Base-by-base conservation (phyloP, 2,797 vertebrate genomes). In the Brotula barbata region DNA sequence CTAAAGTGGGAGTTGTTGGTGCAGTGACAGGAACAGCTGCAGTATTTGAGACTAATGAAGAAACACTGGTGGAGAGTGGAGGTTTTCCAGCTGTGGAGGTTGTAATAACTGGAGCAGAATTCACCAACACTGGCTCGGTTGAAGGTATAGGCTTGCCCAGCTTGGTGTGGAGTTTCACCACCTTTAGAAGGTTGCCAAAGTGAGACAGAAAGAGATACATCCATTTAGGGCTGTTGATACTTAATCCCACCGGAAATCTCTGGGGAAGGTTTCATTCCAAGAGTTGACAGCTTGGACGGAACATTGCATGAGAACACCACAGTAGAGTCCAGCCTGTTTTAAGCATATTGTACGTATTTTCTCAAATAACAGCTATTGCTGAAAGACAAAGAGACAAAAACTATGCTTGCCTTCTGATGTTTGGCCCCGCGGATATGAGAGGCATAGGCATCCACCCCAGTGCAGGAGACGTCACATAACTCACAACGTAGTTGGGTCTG, bases 81-180 rank as follows among this genome's bases (percentile, higher is more conserved):
- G 73, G 63, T 68, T 90, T 90, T 56, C 88, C 82, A 17, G 89
- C 81, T 22, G 85, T 86, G 0, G 82, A 59, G 13, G 88, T 85
- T 3, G 85, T 88, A 43, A 87, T 37, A 28, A 83, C 83, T 3
- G 87, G 74, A 57, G 88, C 42, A 10, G 90, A 83, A 78, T 85
- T 93, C 39, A 90, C 87, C 14, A 93, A 58, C 23, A 89, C 83
- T 0, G 93, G 92, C 71, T 94, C 91, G 1, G 86, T 83, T 20
- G 92, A 87, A 12, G 94, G 93, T 20, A 95, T 93, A 36, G 94
- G 93, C 70, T 94, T 96, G 17, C 94, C 94, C 43, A 95, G 81
- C 78, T 92, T 94, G 59, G 91, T 90, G 82, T 94, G 92, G 70
- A 94, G 85, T 85, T 94, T 96, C 75, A 94, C 87, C 68, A 94